Evolutionary conservation across 1,140 invertebrate genomes (phyloP).

Genomic region (Cotesia glomerata): DNA sequence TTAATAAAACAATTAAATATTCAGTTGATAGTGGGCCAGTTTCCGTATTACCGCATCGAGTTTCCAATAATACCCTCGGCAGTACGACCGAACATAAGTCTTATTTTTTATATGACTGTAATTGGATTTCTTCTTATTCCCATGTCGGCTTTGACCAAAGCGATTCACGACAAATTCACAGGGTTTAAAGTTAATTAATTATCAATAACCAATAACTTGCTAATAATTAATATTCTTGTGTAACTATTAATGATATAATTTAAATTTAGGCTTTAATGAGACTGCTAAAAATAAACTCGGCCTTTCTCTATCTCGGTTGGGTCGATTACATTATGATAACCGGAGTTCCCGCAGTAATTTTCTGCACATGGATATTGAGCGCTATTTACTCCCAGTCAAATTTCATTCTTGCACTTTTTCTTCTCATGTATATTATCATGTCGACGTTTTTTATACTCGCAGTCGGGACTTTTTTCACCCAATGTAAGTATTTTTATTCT

Average conservation of each 20-base stretch:
- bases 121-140: constrained; percentile 34
- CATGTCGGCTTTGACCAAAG: constrained; percentile 28
- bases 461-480: constrained; percentile 35
- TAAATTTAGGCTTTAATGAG: constrained; percentile 35
- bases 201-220: neutral
- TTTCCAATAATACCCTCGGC: constrained; percentile 32
- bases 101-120: constrained; percentile 39
- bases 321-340: constrained; percentile 38
- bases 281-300: constrained; percentile 33
- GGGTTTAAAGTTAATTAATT: constrained; percentile 36
- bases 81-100: constrained; percentile 33
- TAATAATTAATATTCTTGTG: neutral
- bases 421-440: constrained; percentile 35
- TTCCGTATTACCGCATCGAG: constrained; percentile 32
- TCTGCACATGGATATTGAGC: constrained; percentile 27
- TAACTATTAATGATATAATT: neutral
- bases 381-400: constrained; percentile 29
- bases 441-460: constrained; percentile 34
- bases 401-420: constrained; percentile 27
- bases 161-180: constrained; percentile 37
- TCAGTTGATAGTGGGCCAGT: constrained; percentile 28
- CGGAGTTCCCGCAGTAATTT: constrained; percentile 31
- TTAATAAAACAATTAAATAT: neutral
- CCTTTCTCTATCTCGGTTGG: constrained; percentile 37
- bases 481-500: constrained; percentile 29